Evolutionary conservation across 2,888 invertebrate species (phyloP), one percentile per base, ranked within the genome.

Genomic region (Metellina segmentata): DNA sequence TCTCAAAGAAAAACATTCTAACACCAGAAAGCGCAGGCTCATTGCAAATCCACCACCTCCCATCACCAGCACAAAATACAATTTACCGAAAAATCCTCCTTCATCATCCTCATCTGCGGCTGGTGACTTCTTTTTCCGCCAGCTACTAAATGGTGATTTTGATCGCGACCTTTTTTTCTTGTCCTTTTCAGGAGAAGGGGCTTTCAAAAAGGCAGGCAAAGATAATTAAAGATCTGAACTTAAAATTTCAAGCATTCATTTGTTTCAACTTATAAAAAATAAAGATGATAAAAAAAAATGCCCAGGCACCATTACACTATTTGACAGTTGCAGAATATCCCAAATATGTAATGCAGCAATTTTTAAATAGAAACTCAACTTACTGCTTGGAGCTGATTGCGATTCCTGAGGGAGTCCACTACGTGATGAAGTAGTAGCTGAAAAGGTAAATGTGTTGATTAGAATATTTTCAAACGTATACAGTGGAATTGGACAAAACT

Each of bases 141-240:
- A 98, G 94, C 98, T 98, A 95, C 98, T 96, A 97, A 98, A 98
- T 93, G 98, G 98, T 94, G 98, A 98, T 96, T 98, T 98, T 96
- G 98, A 98, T 94, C 98, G 97, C 94, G 98, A 97, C 94, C 98
- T 91, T 82, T 91, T 91, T 93, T 94, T 94, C 92, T 93, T 93
- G 81, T 94, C 94, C 93, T 94, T 94, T 75, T 93, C 93, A 83
- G 93, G 92, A 91, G 93, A 93, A 83, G 94, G 93, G 93, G 94
- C 93, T 94, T 93, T 20, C 91, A 85, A 89, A 61, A 70, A 77
- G 52, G 85, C 49, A 91, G 72, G 82, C 53, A 87, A 81, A 85
- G 52, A 52, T 48, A 19, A 77, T 51, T 72, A 61, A 71, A 79
- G 34, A 74, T 74, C 20, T 74, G 7, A 19, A 74, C 11, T 74